Evolutionary conservation across 2,113 vertebrate genomes (phyloP).

Genomic region (Ursus arctos): DNA sequence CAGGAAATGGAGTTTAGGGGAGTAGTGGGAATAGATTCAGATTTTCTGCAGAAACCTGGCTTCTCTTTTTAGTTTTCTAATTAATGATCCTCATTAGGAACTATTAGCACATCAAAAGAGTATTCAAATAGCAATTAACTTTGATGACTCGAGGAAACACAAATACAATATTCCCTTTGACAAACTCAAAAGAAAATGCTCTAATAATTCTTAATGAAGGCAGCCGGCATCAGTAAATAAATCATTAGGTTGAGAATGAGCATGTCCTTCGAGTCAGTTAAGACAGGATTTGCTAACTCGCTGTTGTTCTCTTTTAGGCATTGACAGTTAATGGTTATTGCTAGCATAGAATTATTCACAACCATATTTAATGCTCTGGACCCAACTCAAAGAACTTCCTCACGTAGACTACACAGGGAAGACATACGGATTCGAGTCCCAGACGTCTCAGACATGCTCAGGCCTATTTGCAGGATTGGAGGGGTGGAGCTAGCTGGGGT

Average conservation of each 20-base stretch:
- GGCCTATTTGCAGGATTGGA: not conserved
- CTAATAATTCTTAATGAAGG: constrained; percentile 44
- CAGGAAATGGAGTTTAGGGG: not conserved
- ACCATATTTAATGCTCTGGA: not conserved
- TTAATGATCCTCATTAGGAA: not conserved
- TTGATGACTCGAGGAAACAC: constrained; percentile 1
- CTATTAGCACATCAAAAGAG: not conserved
- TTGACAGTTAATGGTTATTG: not conserved
- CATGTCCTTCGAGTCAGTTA: not conserved
- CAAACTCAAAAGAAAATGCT: not conserved
- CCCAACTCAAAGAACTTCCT: not conserved
- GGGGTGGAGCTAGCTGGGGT: not conserved
- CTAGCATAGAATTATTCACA: not conserved
- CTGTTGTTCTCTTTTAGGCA: constrained; percentile 15
- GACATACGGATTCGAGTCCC: not conserved
- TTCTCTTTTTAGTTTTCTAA: constrained; percentile 32
- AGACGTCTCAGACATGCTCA: not conserved
- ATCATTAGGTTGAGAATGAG: constrained; percentile 30
- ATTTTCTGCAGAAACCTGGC: not conserved
- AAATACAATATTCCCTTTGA: constrained; percentile 38
- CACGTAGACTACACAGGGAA: not conserved
- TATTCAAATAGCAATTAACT: constrained; percentile 34
- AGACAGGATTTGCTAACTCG: not conserved
- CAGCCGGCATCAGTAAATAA: not conserved
- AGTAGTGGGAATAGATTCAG: not conserved